These are phyloP conservation scores for Plebejus melissa DNA, from an alignment of 2,888 invertebrate genomes.

Conservation along the genomic window DNA sequence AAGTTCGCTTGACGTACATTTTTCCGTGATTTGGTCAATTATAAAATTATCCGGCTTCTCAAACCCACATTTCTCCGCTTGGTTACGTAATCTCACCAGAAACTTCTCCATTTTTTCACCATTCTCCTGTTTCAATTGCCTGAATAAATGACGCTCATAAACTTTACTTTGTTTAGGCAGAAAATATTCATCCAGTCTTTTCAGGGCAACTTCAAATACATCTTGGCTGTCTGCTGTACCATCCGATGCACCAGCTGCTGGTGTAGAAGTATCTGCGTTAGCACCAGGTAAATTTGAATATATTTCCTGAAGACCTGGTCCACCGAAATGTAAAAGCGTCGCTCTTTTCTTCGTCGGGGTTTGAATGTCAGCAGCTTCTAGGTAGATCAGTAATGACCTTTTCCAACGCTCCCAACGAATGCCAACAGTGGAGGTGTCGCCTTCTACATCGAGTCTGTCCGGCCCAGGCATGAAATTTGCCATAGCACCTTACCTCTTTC, in stretches of 20 bases:
- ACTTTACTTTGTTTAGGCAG: constrained; percentile 34
- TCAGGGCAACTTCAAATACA: constrained; percentile 33
- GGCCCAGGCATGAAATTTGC: too few species aligned
- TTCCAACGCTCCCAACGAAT: not conserved
- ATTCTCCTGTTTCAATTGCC: not conserved
- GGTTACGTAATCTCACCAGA: not conserved
- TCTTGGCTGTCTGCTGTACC: constrained; percentile 11
- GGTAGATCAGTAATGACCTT: too few species aligned
- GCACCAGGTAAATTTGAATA: too few species aligned
- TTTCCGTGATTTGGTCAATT: not conserved
- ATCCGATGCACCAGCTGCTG: too few species aligned
- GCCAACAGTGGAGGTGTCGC: too few species aligned
- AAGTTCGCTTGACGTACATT: not conserved
- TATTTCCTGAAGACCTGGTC: too few species aligned
- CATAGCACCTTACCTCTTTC: too few species aligned
- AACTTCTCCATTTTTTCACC: not conserved
- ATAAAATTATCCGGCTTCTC: not conserved
- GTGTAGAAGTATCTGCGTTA: too few species aligned
- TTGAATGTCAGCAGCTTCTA: too few species aligned
- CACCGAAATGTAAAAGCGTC: too few species aligned
- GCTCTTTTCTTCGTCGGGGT: too few species aligned
- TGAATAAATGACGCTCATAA: constrained; percentile 33
- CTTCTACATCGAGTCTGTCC: too few species aligned
- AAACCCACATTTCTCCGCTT: not conserved
- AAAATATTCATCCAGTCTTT: constrained; percentile 34